Evolutionary conservation across 2,113 vertebrate genomes (phyloP).

Genomic region (Zingel zingel): DNA sequence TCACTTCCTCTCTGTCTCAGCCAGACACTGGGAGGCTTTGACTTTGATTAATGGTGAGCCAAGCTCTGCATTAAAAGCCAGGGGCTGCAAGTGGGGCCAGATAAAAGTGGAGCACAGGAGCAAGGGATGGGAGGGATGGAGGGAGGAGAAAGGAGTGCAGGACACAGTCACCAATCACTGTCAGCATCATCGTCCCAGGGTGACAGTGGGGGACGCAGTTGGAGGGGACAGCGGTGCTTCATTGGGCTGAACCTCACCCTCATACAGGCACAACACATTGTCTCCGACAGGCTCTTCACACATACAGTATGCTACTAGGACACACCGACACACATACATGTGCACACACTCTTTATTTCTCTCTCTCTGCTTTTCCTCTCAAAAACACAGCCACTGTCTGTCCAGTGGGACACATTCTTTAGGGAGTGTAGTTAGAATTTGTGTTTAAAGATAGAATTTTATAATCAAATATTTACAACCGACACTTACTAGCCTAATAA

Average conservation of each 20-base stretch:
- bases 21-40: slow-evolving; percentile 75
- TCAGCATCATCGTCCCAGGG: slow-evolving; percentile 76
- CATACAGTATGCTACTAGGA: slow-evolving; percentile 35
- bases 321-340: slow-evolving; percentile 27
- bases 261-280: slow-evolving; percentile 60
- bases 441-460: slow-evolving; percentile 5
- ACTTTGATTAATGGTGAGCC: slow-evolving; percentile 85
- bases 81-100: slow-evolving; percentile 77
- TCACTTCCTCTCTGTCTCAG: slow-evolving; percentile 55
- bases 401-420: slow-evolving; percentile 5
- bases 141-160: slow-evolving; percentile 66
- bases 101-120: slow-evolving; percentile 79
- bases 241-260: slow-evolving; percentile 76
- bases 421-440: slow-evolving; percentile 22
- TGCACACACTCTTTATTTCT: slow-evolving; percentile 7
- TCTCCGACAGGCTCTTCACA: slow-evolving; percentile 67
- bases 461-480: neutral
- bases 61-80: slow-evolving; percentile 81
- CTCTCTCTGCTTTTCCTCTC: slow-evolving; percentile 20
- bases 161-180: slow-evolving; percentile 82
- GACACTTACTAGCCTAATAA: neutral
- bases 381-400: neutral
- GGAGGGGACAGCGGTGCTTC: slow-evolving; percentile 72
- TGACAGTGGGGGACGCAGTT: slow-evolving; percentile 67
- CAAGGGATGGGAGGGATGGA: slow-evolving; percentile 64